phyloP scores from a whole-genome alignment of 2,113 vertebrate species.

The Theristicus caerulescens region DNA sequence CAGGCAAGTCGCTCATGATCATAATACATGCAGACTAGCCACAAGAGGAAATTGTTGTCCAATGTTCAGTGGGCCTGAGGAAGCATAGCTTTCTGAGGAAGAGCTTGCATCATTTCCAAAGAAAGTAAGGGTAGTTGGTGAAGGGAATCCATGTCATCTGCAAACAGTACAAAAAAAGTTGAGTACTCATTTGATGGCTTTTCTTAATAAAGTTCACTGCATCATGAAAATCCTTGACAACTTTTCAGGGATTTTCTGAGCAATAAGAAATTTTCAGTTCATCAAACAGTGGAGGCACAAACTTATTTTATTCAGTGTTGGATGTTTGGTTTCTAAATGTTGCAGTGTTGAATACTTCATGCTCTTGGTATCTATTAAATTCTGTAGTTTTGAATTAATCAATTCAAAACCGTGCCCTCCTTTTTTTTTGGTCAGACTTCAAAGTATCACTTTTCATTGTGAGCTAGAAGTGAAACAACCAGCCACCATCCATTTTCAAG shows the following conservation, averaged over 20 bases:
- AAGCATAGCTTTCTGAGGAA: neutral
- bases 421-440: neutral
- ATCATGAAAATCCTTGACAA: neutral
- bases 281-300: neutral
- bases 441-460: neutral
- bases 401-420: neutral
- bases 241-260: neutral
- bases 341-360: neutral
- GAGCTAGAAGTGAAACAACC: neutral
- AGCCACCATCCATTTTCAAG: neutral
- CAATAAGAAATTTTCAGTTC: neutral
- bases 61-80: neutral
- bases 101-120: neutral
- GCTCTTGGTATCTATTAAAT: neutral
- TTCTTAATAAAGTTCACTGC: neutral
- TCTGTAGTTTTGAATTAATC: neutral
- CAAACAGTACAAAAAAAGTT: neutral
- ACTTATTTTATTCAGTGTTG: neutral
- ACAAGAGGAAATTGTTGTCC: neutral
- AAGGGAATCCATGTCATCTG: neutral
- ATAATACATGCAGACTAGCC: neutral
- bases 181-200: neutral
- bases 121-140: neutral
- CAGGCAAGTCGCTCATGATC: neutral
- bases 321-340: neutral